Conservation (phyloP, 2,797 vertebrate species). For the Enteromius radiatus region DNA sequence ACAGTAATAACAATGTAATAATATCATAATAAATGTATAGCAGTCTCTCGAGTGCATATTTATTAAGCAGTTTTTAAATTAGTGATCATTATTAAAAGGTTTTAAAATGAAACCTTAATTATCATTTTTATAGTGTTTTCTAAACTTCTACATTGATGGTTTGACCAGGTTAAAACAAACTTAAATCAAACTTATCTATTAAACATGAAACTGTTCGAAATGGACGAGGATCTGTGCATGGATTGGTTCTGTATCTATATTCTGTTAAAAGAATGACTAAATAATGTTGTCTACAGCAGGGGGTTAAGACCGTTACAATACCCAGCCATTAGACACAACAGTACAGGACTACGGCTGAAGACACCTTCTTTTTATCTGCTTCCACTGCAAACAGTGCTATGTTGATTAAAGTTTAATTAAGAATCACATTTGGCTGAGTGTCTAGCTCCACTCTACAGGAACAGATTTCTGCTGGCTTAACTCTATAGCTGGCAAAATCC, state of each 20-base stretch:
- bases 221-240: neutral
- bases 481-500: constrained; percentile 99
- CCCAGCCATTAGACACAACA: constrained; percentile 73
- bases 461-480: constrained; percentile 99
- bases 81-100: neutral
- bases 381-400: constrained; percentile 90
- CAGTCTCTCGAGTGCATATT: neutral
- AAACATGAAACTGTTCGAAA: neutral
- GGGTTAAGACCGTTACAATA: constrained; percentile 78
- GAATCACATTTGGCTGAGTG: constrained; percentile 99
- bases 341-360: constrained; percentile 71
- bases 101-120: neutral
- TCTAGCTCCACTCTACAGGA: constrained; percentile 99
- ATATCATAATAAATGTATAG: neutral
- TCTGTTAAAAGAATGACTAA: constrained; percentile 27
- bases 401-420: constrained; percentile 99
- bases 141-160: neutral
- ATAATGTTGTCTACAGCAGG: constrained; percentile 47
- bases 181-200: neutral
- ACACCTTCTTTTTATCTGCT: constrained; percentile 81
- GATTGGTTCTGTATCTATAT: constrained; percentile 14
- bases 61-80: neutral
- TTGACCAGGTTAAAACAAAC: constrained; percentile 5
- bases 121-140: neutral
- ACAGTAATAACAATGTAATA: neutral